Evolutionary conservation across 1,140 invertebrate genomes (phyloP), one percentile per base, ranked within the genome.

Genomic region (Oryzaephilus surinamensis): DNA sequence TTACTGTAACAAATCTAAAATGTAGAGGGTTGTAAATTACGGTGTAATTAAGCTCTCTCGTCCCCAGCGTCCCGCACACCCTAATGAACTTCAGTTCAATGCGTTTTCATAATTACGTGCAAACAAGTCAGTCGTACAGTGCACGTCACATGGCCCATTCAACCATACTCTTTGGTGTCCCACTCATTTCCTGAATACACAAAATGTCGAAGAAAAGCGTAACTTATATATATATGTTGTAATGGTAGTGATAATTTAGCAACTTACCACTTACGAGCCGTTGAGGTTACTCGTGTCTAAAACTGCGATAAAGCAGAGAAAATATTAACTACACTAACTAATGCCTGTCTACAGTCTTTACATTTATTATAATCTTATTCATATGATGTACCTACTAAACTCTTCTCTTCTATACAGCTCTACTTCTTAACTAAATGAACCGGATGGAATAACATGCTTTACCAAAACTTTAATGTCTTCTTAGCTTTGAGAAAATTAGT

Each of bases 51-150:
- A 51, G 51, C 28, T 41, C 31, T 24, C 8, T 28, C 38, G 19
- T 43, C 43, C 42, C 41, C 29, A 21, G 32, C 40, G 40, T 38
- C 39, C 38, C 45, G 20, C 44, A 30, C 33, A 35, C 15, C 43
- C 40, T 50, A 54, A 51, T 50, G 43, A 54, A 54, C 48, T 49
- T 27, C 33, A 39, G 39, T 30, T 36, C 43, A 47, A 51, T 48
- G 51, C 44, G 48, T 51, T 46, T 38, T 49, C 49, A 51, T 54
- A 54, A 54, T 51, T 54, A 54, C 47, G 52, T 52, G 49, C 50
- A 54, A 54, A 54, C 52, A 51, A 51, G 49, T 54, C 49, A 46
- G 44, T 39, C 45, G 45, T 46, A 45, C 20, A 48, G 26, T n/a
- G n/a, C n/a, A n/a, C 26, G 36, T 38, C 40, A 39, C 35, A 36